Base-by-base conservation (phyloP, 1,140 invertebrate genomes). In the Aphelinus atriplicis region DNA sequence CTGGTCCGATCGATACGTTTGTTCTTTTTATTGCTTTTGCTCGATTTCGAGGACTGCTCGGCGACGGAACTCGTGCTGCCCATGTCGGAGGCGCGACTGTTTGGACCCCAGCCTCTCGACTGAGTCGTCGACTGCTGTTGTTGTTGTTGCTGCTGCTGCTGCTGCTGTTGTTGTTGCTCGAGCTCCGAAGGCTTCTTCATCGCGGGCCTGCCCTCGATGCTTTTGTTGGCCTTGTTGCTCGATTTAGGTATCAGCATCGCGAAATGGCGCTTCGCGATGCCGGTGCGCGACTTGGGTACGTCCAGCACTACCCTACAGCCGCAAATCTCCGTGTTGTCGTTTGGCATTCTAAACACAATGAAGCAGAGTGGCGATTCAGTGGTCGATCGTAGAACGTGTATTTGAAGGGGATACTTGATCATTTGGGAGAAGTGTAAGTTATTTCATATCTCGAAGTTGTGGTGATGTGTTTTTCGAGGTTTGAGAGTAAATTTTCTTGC, bases 1-100 rank as follows among this genome's bases (percentile, higher is more conserved):
- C 86, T 53, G 57, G 84, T 83, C 4, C 82, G 79, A 76, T 84
- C 85, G 45, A 84, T 65, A 58, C 84, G 80, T 45, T 83, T 86
- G 45, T 83, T 83, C 46, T 84, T 82, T 71, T 43, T 64, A 3
- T 58, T 75, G 43, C 58, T 75, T 1, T 47, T 56, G 61, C 73
- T 77, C 80, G 62, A 48, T 6, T 62, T 79, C 7, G 77, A 74
- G 1, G 73, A 26, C n/a, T 81, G 81, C 7, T 88, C 83, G 6
- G 78, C 67, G 6, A 83, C 80, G 7, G 80, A 82, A 51, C 82
- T 84, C n/a, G 79, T 83, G 66, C 83, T 83, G 42, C 84, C 84
- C 10, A 60, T 81, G 6, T 85, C 82, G 1, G 77, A 77, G 1
- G 73, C 58, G 7, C 78, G 69, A 26, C 73, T 76, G 67, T 73